These are phyloP conservation scores for Euphonia xanthogaster DNA, from an alignment of 2,797 vertebrate species.

Conservation along the genomic window DNA sequence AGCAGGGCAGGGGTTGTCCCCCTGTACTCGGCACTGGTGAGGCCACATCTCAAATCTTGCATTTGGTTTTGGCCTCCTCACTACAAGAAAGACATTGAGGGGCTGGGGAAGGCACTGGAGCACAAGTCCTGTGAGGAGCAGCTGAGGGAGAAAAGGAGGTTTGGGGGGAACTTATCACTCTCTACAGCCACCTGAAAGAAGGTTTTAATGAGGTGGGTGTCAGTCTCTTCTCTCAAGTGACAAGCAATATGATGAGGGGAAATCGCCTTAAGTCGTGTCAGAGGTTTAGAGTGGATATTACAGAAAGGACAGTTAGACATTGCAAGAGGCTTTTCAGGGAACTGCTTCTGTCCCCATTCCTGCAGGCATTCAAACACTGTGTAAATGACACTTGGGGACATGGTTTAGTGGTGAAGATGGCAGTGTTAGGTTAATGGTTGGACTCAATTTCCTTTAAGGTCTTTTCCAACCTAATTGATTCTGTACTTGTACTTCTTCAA, in stretches of 20 bases:
- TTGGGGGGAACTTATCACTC: not conserved
- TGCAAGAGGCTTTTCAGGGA: not conserved
- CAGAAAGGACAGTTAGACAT: too few species aligned
- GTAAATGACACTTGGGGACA: not conserved
- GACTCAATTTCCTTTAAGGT: not conserved
- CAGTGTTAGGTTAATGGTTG: not conserved
- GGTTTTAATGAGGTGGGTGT: not conserved
- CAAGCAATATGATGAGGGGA: not conserved
- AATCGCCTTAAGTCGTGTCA: not conserved
- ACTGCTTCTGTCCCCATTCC: not conserved
- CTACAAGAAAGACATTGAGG: not conserved
- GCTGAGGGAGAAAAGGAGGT: not conserved
- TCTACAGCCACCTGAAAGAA: not conserved
- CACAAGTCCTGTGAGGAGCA: not conserved
- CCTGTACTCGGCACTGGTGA: rapidly evolving
- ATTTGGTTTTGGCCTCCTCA: not conserved
- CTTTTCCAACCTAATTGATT: not conserved
- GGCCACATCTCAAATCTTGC: rapidly evolving
- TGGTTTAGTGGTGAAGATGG: not conserved
- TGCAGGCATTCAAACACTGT: not conserved
- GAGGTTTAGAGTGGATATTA: not conserved
- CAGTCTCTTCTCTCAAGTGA: not conserved
- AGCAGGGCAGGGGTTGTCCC: not conserved
- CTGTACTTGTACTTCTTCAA: not conserved
- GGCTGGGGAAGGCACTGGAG: rapidly evolving